A percentile compares a stretch with the other conserved stretches of the same genome.
These are phyloP conservation scores for Drosophila barbarae DNA, from an alignment of 2,888 invertebrate species.

Conservation along the genomic window DNA sequence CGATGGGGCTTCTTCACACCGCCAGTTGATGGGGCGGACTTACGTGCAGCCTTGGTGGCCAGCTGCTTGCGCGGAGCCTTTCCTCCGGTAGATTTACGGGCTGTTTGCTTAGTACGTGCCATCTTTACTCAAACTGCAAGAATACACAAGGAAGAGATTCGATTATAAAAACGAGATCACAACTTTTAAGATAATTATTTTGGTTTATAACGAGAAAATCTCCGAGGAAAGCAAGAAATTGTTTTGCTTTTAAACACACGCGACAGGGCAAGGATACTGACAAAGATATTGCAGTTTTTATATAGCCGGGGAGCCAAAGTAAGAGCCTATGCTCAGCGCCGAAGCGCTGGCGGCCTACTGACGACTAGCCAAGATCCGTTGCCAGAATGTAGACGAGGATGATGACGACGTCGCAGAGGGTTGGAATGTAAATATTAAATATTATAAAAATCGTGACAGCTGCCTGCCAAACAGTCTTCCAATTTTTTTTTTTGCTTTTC, in stretches of 20 bases:
- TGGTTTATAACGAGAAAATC: too few relatives aligned
- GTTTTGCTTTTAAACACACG: neutral
- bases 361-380: slow-evolving; percentile 18
- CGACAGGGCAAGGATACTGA: slow-evolving; percentile 1
- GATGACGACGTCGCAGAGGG: slow-evolving; percentile 33
- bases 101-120: slow-evolving; percentile 99
- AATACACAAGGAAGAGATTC: neutral
- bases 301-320: neutral
- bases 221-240: neutral
- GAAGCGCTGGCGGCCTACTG: slow-evolving; percentile 60
- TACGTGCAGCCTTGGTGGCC: slow-evolving; percentile 96
- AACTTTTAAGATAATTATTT: neutral
- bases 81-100: slow-evolving; percentile 97
- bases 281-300: neutral
- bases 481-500: slow-evolving; percentile 7
- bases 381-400: slow-evolving; percentile 30
- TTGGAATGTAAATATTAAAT: slow-evolving; percentile 43
- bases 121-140: slow-evolving; percentile 80
- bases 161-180: neutral
- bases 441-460: slow-evolving; percentile 40
- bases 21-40: slow-evolving; percentile 96
- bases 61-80: slow-evolving; percentile 97
- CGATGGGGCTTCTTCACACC: slow-evolving; percentile 98
- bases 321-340: slow-evolving; percentile 54
- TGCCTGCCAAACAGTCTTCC: slow-evolving; percentile 20